Evolutionary conservation across 2,113 vertebrate species (phyloP), one percentile per base, ranked within the genome.

Genomic region (Oreochromis tanganicae): DNA sequence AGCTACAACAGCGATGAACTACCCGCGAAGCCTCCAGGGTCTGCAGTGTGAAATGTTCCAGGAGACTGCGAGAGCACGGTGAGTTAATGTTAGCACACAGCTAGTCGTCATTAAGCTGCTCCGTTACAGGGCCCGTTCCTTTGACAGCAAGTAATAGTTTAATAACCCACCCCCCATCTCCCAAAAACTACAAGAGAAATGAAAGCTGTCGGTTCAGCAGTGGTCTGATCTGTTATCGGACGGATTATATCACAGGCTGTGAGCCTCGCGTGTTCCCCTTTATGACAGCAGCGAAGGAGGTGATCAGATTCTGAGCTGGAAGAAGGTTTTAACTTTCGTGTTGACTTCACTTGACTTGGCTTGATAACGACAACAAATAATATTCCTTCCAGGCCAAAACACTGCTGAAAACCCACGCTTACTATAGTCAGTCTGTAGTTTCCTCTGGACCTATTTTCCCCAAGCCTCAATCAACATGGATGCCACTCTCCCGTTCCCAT

Each of bases 61-160:
- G 2, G 95, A 96, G 19, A 93, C 85, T 14, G 27, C 93, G n/a
- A 88, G 91, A 79, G 87, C 34, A 88, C 92, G 96, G 95, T 96
- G 90, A 85, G 87, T 48, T 19, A 24, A 13, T 16, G 52, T 32
- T 14, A 14, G 32, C 8, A 29, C 6, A 54, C 41, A 50, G n/a
- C 13, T 27, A 48, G n/a, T 59, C n/a, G n/a, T 38, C 43, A 1
- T 14, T 68, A 29, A 75, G 21, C 41, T 48, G 43, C 71, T 17
- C 41, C 14, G 9, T 75, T 21, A 27, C 68, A 46, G 41, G 68
- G 7, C n/a, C 7, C 3, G 38, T 71, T 75, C 10, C 12, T 71
- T 43, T 71, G 66, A 43, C 38, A 71, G 61, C 19, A 38, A 34
- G 34, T 68, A 38, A 68, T 68, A 68, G 61, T 68, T 68, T 38